Conservation (phyloP, 2,797 vertebrate genomes). For the Heliangelus exortis region DNA sequence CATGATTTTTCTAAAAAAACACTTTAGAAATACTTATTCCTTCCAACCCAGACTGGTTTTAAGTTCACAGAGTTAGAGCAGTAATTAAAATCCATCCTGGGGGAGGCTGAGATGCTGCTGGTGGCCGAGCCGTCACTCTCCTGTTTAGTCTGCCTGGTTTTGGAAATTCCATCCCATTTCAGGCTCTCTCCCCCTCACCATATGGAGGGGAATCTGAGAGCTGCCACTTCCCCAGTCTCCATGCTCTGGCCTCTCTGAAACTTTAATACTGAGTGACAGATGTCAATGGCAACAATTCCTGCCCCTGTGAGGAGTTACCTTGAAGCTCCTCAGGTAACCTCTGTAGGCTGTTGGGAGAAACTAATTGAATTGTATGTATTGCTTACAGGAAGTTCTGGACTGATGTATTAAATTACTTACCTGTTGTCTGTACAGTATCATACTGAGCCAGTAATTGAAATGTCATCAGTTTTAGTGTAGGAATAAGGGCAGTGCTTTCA, state of each 20-base stretch:
- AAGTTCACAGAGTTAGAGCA: background rate
- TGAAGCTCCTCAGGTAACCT: conserved; percentile 51
- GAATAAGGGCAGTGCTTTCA: background rate
- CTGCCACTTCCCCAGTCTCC: rapidly evolving
- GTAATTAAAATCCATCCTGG: background rate
- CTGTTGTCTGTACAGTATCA: conserved; percentile 35
- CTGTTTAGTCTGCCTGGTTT: background rate
- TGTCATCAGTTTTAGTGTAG: background rate
- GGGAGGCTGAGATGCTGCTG: background rate
- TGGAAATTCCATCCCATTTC: background rate
- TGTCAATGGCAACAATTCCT: conserved; percentile 28
- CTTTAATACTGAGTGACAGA: conserved; percentile 17
- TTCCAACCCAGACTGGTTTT: background rate
- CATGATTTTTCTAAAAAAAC: background rate
- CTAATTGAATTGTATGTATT: conserved; percentile 65
- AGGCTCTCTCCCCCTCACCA: background rate
- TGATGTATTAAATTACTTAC: conserved; percentile 58
- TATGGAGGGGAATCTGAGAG: background rate
- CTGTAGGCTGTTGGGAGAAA: conserved; percentile 35
- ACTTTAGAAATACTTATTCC: background rate
- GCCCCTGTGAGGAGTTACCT: conserved; percentile 16
- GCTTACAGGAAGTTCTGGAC: conserved; percentile 57
- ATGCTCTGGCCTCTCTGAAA: rapidly evolving
- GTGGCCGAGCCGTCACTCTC: background rate
- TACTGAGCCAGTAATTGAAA: conserved; percentile 38